Percentiles rank a stretch among this genome's conserved stretches.
Conservation (phyloP, 2,797 vertebrate genomes). For the Chloroceryle amazona region DNA sequence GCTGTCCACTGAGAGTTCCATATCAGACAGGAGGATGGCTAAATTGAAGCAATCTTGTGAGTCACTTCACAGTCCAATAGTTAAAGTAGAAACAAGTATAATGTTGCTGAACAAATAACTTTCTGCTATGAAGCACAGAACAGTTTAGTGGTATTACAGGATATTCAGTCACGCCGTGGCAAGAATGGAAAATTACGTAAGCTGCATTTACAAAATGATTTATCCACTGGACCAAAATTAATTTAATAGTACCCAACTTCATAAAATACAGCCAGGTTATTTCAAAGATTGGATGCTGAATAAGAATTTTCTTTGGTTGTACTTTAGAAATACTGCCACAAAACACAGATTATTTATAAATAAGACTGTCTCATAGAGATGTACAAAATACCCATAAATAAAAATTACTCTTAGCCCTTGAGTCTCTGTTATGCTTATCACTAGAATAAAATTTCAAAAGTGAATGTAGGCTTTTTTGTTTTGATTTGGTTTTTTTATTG, state of each 20-base stretch:
- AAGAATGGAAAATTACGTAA: constrained; percentile 15
- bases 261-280: background rate
- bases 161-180: background rate
- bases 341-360: background rate
- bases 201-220: constrained; percentile 21
- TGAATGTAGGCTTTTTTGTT: background rate
- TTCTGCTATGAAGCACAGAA: constrained; percentile 21
- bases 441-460: background rate
- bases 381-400: background rate
- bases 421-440: background rate
- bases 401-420: background rate
- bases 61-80: background rate
- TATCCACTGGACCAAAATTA: background rate
- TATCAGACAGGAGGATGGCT: background rate
- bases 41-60: constrained; percentile 39
- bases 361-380: background rate
- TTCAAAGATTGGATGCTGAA: background rate
- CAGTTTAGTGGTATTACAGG: background rate
- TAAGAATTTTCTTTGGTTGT: background rate
- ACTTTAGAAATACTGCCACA: background rate
- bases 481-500: background rate
- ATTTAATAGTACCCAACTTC: background rate
- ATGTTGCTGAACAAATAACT: constrained; percentile 51
- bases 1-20: constrained; percentile 14
- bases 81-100: background rate